Evolutionary conservation across 2,888 invertebrate genomes (phyloP).

Genomic region (Ichneumoninae sp.): DNA sequence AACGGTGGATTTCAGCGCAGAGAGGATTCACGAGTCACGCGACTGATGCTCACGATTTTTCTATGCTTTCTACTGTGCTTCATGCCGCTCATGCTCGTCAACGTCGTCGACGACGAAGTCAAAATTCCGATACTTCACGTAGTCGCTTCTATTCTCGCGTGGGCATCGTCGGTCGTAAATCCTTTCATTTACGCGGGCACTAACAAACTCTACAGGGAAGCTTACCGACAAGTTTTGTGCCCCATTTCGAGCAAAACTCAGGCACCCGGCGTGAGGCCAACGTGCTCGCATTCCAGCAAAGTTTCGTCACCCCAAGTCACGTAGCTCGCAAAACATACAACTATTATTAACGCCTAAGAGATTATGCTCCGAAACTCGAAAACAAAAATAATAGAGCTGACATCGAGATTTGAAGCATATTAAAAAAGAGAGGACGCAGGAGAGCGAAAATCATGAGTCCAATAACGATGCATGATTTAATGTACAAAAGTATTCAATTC

Average conservation of each 20-base stretch:
- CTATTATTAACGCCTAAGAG: neutral
- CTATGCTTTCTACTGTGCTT: constrained; percentile 94
- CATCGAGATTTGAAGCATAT: constrained; percentile 18
- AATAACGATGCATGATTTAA: constrained; percentile 53
- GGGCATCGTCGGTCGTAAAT: constrained; percentile 96
- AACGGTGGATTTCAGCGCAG: constrained; percentile 84
- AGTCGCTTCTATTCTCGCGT: constrained; percentile 93
- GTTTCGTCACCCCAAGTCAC: constrained; percentile 77
- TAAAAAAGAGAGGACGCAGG: neutral
- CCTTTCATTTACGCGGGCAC: constrained; percentile 96
- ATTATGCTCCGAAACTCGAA: constrained; percentile 11
- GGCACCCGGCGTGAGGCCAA: constrained; percentile 71
- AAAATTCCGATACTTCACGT: constrained; percentile 91
- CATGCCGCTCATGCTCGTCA: constrained; percentile 94
- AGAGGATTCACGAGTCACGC: constrained; percentile 93
- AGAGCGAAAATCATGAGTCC: constrained; percentile 22
- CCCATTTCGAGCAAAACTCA: constrained; percentile 72
- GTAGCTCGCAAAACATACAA: constrained; percentile 56
- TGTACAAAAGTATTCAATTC: constrained; percentile 68
- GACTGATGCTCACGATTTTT: constrained; percentile 95
- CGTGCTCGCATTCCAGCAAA: constrained; percentile 81
- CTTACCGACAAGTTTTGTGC: constrained; percentile 81
- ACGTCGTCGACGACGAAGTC: constrained; percentile 93
- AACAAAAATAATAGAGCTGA: constrained; percentile 17
- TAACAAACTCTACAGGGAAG: constrained; percentile 91